These are phyloP conservation scores for Crambe crambe DNA, from an alignment of 37 sponge, comb jelly and placozoan species.

Conservation along the genomic window DNA sequence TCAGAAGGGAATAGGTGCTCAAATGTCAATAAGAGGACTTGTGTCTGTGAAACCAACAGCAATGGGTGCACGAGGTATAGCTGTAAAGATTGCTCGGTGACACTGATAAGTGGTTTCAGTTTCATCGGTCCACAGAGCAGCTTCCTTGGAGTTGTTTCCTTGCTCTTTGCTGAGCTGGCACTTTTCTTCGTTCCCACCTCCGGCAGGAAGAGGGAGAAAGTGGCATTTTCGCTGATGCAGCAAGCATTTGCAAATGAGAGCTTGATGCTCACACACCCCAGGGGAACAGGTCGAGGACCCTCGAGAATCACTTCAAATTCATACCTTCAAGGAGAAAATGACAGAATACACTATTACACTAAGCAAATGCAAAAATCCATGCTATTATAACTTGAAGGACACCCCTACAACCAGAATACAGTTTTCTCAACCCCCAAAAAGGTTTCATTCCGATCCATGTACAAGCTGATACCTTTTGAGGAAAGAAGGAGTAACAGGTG, in stretches of 20 bases:
- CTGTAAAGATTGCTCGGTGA: slow-evolving; percentile 32
- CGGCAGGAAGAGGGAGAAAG: slow-evolving; percentile 32
- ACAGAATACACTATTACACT: not conserved
- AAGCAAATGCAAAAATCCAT: not conserved
- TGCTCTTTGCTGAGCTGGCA: not conserved
- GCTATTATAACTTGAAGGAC: not conserved
- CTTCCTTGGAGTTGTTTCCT: not conserved
- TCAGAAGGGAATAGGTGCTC: slow-evolving; percentile 31
- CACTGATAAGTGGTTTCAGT: slow-evolving; percentile 35
- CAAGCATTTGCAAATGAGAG: slow-evolving; percentile 28
- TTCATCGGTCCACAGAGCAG: slow-evolving; percentile 54
- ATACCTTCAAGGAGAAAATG: not conserved
- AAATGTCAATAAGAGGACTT: slow-evolving; percentile 8
- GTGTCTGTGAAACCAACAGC: not conserved
- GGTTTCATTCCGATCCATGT: not conserved
- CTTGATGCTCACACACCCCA: slow-evolving; percentile 36
- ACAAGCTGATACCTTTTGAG: no score
- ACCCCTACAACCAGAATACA: not conserved
- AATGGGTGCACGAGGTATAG: slow-evolving; percentile 36
- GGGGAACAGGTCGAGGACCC: not conserved
- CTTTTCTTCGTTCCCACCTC: not conserved
- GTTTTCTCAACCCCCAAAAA: not conserved
- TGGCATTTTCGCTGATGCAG: slow-evolving; percentile 34
- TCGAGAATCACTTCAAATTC: not conserved
- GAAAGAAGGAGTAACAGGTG: no score